Evolutionary conservation across 2,797 vertebrate species (phyloP), one percentile per base, ranked within the genome.

Genomic region (Hapalemur alaotrensis): DNA sequence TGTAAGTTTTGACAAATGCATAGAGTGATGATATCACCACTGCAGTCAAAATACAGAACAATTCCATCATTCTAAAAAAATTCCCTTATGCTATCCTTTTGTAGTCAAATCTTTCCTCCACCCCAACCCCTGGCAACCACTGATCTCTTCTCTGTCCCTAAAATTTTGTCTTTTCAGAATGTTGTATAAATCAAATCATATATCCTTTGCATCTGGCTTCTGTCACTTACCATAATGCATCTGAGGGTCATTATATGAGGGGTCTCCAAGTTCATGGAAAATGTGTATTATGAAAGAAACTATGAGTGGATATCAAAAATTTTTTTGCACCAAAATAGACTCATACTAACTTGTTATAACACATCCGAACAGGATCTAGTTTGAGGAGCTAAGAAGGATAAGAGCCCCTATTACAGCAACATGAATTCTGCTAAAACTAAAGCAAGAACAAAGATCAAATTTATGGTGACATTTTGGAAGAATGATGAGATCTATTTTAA

Each of bases 121-220:
- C 38, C 20, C 65, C 7, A 48, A 1, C 28, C 38, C 35, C 17
- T 80, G 89, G 57, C 38, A 81, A 41, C n/a, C 20, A 81, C 72
- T 86, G 59, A 75, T 50, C 30, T 83, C 41, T 73, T 87, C 54
- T 75, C 32, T 73, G 32, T 79, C 7, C n/a, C 3, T 80, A 28
- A 73, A 80, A 57, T 73, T 73, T 93, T 85, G 65, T n/a, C 54
- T 80, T 79, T 95, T 84, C 72, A 61, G 54, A 72, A 57, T 84
- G 38, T 72, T 46, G 25, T 69, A 46, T 63, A 57, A 70, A 48
- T 85, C 18, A 6, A 84, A 54, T 61, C 72, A 61, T 79, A 25
- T 46, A 89, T 48, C 18, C 61, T 76, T 79, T 89, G 30, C 38
- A 2, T 69, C 35, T 92, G 70, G 30, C 85, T 70, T 84, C 52